A percentile compares a stretch with the other conserved stretches of the same genome.
Evolutionary conservation across 2,797 vertebrate species (phyloP).

Genomic region (Intellagama lesueurii): DNA sequence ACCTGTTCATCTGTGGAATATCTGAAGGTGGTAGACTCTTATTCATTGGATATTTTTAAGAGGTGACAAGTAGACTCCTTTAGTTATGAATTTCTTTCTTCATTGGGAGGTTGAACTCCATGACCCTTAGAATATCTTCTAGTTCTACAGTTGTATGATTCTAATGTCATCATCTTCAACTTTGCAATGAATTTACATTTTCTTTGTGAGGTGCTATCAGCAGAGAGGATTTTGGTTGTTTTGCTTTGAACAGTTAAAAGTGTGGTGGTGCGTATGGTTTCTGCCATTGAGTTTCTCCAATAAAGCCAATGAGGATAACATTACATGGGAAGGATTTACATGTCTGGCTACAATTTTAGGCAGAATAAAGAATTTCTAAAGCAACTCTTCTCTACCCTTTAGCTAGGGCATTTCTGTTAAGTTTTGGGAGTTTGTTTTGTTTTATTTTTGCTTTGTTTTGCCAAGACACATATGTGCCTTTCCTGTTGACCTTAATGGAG

Average conservation of each 20-base stretch:
- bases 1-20: too few species aligned
- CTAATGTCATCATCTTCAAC: neutral
- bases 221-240: neutral
- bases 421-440: neutral
- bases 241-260: neutral
- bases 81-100: too few species aligned
- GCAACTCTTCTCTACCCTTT: too few species aligned
- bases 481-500: constrained; percentile 25
- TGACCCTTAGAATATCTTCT: too few species aligned
- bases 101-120: too few species aligned
- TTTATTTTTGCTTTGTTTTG: neutral
- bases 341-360: neutral
- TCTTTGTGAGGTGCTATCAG: neutral
- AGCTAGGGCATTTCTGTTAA: neutral
- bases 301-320: neutral
- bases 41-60: too few species aligned
- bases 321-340: neutral
- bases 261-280: neutral
- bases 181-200: neutral
- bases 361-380: neutral
- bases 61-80: too few species aligned
- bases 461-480: accelerated
- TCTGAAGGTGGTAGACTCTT: too few species aligned
- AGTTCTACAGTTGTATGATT: too few species aligned
- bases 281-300: neutral